Percentiles rank a stretch among this genome's conserved stretches.
Evolutionary conservation across 2,113 vertebrate species (phyloP).

Genomic region (Caranx melampygus): DNA sequence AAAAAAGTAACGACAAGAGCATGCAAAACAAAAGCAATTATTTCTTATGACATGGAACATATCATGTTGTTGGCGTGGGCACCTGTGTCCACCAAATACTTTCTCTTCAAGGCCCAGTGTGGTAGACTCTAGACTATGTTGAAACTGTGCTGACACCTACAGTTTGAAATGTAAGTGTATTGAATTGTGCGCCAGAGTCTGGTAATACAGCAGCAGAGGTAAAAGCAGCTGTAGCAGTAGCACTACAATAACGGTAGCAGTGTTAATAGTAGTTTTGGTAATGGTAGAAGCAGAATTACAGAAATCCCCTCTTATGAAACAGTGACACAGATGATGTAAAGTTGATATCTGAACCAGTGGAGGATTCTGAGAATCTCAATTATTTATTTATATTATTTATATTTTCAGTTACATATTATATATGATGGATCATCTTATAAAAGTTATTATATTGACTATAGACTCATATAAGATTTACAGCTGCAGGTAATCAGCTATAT

Average conservation of each 20-base stretch:
- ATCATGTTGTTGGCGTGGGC: not conserved
- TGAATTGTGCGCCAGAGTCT: not conserved
- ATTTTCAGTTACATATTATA: not conserved
- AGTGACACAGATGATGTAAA: not conserved
- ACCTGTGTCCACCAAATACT: not conserved
- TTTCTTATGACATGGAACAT: not conserved
- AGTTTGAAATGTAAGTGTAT: slow-evolving; percentile 48
- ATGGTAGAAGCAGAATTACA: not conserved
- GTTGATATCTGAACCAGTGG: not conserved
- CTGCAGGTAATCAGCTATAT: not conserved
- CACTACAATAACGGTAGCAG: too few species aligned
- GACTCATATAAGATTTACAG: not conserved
- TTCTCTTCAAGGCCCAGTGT: not conserved
- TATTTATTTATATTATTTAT: not conserved
- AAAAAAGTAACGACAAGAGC: not conserved
- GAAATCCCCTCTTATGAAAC: not conserved
- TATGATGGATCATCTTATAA: not conserved
- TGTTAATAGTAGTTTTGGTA: too few species aligned
- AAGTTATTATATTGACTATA: not conserved
- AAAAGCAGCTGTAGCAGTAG: too few species aligned
- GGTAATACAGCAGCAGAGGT: not conserved
- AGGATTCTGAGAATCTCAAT: not conserved
- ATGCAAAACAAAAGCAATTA: not conserved
- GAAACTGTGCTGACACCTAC: slow-evolving; percentile 68
- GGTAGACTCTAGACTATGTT: not conserved